A percentile compares a stretch with the other conserved stretches of the same genome.
Conservation (phyloP, 2,113 vertebrate species). For the Haliaeetus leucogaster region DNA sequence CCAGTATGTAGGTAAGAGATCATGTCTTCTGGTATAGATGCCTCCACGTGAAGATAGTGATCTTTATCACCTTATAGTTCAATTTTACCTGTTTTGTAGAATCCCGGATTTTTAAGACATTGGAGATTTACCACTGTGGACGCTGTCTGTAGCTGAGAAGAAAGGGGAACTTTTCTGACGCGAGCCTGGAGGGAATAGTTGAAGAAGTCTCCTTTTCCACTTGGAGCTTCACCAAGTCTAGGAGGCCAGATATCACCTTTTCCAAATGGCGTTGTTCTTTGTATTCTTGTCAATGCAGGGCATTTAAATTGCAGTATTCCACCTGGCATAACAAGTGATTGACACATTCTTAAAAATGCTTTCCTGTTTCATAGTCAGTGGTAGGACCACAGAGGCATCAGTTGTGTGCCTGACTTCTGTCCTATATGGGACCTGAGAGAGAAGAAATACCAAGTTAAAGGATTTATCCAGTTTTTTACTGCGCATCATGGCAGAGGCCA, state of each 20-base stretch:
- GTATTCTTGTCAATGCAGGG: neutral
- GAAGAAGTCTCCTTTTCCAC: neutral
- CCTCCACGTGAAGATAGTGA: neutral
- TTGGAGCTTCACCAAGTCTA: neutral
- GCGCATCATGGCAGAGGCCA: fast-evolving
- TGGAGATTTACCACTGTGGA: neutral
- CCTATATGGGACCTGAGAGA: neutral
- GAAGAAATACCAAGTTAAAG: neutral
- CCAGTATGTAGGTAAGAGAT: neutral
- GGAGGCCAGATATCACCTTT: neutral
- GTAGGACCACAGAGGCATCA: neutral
- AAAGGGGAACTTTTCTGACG: neutral
- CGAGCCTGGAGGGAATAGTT: neutral
- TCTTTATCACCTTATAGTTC: neutral
- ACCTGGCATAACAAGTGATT: too few relatives aligned
- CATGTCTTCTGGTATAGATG: neutral
- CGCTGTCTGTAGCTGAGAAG: neutral
- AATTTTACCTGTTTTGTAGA: neutral
- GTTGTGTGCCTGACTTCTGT: neutral
- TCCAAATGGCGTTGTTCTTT: neutral
- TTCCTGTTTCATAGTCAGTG: neutral
- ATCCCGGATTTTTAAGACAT: neutral
- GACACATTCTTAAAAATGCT: neutral
- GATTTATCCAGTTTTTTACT: neutral
- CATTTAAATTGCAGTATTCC: neutral